Conservation (phyloP, 1,140 invertebrate genomes). For the Drosophila littoralis region DNA sequence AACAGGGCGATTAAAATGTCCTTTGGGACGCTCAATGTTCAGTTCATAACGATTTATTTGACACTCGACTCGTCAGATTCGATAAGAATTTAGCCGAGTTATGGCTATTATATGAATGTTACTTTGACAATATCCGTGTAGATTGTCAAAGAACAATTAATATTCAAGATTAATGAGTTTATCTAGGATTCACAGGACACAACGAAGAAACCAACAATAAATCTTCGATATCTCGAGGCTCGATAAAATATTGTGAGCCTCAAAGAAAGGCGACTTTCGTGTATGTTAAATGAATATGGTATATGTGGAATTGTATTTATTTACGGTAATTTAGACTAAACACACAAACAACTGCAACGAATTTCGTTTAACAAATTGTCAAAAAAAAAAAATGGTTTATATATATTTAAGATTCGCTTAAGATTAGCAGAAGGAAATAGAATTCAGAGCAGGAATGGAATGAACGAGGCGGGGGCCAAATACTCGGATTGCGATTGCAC, state of each 20-base stretch:
- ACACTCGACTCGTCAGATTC: no score
- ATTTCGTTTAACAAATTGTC: slow-evolving; percentile 67
- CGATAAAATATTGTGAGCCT: background rate
- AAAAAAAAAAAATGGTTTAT: slow-evolving; percentile 55
- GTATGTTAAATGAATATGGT: slow-evolving; percentile 14
- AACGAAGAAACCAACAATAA: no score
- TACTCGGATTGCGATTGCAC: slow-evolving; percentile 57
- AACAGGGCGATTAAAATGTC: background rate
- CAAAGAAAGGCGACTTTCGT: background rate
- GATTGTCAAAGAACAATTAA: background rate
- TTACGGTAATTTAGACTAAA: slow-evolving; percentile 61
- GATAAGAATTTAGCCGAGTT: no score
- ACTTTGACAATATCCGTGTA: background rate
- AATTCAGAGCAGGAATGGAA: slow-evolving; percentile 28
- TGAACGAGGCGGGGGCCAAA: background rate
- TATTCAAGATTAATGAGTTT: no score
- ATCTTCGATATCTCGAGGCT: no score
- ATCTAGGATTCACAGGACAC: no score
- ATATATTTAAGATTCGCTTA: slow-evolving; percentile 27
- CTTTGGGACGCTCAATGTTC: background rate
- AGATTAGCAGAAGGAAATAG: slow-evolving; percentile 22
- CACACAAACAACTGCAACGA: slow-evolving; percentile 49
- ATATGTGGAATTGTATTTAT: slow-evolving; percentile 66
- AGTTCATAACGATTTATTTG: no score
- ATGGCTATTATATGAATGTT: no score